These are phyloP conservation scores for Papilio polytes DNA, from an alignment of 1,140 invertebrate species.

Conservation along the genomic window DNA sequence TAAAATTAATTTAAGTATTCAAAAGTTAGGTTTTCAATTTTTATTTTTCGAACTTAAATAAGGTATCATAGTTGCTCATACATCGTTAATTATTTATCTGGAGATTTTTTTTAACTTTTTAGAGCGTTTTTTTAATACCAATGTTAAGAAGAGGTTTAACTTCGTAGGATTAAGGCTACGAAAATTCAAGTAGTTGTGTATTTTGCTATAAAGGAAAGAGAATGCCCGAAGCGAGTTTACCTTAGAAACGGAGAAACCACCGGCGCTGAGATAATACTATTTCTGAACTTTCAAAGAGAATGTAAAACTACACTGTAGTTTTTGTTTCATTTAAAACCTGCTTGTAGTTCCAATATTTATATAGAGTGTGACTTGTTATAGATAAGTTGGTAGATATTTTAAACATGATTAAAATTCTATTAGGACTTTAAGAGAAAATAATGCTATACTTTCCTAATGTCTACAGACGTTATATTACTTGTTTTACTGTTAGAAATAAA, in stretches of 20 bases:
- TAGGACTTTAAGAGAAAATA: neutral
- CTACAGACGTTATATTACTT: neutral
- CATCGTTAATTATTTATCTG: neutral
- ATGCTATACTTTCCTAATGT: neutral
- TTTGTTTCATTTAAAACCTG: neutral
- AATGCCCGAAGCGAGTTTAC: constrained; percentile 1
- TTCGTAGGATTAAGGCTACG: neutral
- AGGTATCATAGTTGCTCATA: neutral
- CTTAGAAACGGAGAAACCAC: constrained; percentile 8
- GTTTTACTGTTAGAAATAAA: neutral
- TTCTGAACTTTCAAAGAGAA: constrained; percentile 3
- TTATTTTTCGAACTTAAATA: too few species aligned
- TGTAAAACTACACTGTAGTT: neutral
- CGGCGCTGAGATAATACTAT: neutral
- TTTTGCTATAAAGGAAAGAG: constrained; percentile 15
- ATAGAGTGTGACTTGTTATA: neutral
- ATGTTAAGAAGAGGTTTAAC: neutral
- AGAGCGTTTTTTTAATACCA: neutral
- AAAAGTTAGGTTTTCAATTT: too few species aligned
- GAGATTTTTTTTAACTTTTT: neutral
- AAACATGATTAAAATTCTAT: neutral
- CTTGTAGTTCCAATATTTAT: neutral
- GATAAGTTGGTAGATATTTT: neutral
- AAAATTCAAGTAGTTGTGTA: neutral
- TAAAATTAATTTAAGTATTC: too few species aligned